Evolutionary conservation across 2,888 invertebrate species (phyloP).

Genomic region (Pycnomerus fuliginosus): DNA sequence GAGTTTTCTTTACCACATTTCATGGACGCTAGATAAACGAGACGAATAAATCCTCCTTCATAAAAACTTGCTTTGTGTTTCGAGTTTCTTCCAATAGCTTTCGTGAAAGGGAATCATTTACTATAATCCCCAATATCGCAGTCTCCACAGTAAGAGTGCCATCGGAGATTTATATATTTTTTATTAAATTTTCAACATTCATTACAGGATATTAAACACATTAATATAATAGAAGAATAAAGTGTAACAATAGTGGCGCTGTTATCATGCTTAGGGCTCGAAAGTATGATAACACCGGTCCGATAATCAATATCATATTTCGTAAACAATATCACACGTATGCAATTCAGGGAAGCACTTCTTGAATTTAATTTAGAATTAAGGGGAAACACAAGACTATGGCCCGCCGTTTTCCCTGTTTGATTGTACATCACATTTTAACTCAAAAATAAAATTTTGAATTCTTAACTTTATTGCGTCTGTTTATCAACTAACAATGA

Average conservation of each 20-base stretch:
- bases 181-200: too few species aligned
- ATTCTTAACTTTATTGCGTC: slow-evolving; percentile 35
- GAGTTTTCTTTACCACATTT: too few species aligned
- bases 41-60: too few species aligned
- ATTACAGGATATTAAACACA: slow-evolving; percentile 15
- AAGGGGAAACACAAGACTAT: slow-evolving; percentile 19
- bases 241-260: slow-evolving; percentile 22
- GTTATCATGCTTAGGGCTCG: slow-evolving; percentile 38
- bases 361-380: slow-evolving; percentile 16
- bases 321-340: slow-evolving; percentile 23
- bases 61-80: too few species aligned
- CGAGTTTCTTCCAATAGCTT: too few species aligned
- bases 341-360: slow-evolving; percentile 24
- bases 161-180: too few species aligned
- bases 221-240: slow-evolving; percentile 16
- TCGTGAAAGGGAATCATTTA: too few species aligned
- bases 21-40: too few species aligned
- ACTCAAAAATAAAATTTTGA: slow-evolving; percentile 34
- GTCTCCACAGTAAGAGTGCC: too few species aligned
- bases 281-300: slow-evolving; percentile 34
- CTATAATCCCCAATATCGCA: too few species aligned
- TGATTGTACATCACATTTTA: slow-evolving; percentile 44
- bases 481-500: background rate
- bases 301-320: slow-evolving; percentile 11
- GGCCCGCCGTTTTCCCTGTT: slow-evolving; percentile 32